phyloP scores from a whole-genome alignment of 2,888 invertebrate species.

The Philonicus albiceps region DNA sequence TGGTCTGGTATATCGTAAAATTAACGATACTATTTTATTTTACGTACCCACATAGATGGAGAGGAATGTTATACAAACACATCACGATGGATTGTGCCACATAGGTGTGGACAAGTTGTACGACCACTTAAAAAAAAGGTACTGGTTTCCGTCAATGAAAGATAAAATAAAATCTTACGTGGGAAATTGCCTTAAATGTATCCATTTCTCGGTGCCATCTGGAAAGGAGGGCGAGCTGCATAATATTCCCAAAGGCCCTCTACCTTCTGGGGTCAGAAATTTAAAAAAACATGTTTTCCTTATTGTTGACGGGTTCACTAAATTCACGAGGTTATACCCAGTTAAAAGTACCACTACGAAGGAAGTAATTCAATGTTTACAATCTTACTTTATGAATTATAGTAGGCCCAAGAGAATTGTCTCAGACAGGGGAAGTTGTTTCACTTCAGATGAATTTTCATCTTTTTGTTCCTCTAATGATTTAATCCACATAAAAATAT shows the following conservation, averaged over 20 bases:
- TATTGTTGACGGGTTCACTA: slow-evolving; percentile 57
- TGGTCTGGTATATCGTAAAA: slow-evolving; percentile 5
- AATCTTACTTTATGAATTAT: slow-evolving; percentile 48
- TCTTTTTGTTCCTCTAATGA: slow-evolving; percentile 45
- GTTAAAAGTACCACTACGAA: slow-evolving; percentile 53
- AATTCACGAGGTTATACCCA: slow-evolving; percentile 55
- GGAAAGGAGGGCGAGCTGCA: neutral
- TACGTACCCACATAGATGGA: slow-evolving; percentile 46
- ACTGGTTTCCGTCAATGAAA: slow-evolving; percentile 54
- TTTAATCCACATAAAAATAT: slow-evolving; percentile 51
- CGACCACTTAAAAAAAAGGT: slow-evolving; percentile 48
- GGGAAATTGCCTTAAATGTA: slow-evolving; percentile 4
- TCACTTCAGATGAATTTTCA: slow-evolving; percentile 52
- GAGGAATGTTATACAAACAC: slow-evolving; percentile 41
- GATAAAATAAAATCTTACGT: slow-evolving; percentile 17
- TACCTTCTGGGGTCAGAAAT: neutral
- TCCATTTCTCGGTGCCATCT: neutral
- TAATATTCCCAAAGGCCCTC: neutral
- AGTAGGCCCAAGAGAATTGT: slow-evolving; percentile 53
- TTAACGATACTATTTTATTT: neutral
- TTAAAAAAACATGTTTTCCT: neutral
- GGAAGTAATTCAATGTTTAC: slow-evolving; percentile 52
- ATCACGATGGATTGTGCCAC: slow-evolving; percentile 53
- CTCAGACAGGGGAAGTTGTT: slow-evolving; percentile 43
- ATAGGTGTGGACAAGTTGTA: slow-evolving; percentile 52